phyloP scores from a whole-genome alignment of 2,113 vertebrate genomes.

The Serinus canaria region DNA sequence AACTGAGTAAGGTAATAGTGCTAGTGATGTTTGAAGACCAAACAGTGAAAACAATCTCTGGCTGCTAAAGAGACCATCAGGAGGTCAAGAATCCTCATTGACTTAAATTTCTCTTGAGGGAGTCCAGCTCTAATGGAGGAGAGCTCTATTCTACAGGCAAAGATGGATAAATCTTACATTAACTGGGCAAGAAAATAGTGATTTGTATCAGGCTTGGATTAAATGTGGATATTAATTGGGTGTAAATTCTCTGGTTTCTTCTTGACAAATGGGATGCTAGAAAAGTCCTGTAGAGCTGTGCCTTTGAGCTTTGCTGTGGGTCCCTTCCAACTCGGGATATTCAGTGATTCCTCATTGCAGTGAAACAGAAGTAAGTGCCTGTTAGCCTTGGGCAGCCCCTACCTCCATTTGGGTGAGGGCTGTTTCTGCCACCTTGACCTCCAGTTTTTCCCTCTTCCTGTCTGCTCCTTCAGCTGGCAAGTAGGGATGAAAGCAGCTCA shows the following conservation, averaged over 20 bases:
- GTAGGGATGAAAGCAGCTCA: neutral
- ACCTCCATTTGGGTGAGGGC: neutral
- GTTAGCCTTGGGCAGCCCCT: neutral
- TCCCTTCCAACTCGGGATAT: neutral
- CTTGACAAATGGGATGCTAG: neutral
- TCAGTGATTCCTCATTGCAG: neutral
- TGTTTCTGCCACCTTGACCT: neutral
- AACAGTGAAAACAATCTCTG: neutral
- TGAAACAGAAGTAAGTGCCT: neutral
- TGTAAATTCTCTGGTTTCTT: neutral
- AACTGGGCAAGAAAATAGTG: neutral
- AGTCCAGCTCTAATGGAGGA: neutral
- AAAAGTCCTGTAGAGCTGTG: neutral
- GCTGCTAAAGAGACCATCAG: neutral
- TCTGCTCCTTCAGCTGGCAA: neutral
- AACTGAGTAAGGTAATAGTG: neutral
- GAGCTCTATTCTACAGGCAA: neutral
- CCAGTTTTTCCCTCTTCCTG: neutral
- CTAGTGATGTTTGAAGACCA: neutral
- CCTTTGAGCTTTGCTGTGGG: neutral
- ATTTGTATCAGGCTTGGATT: neutral
- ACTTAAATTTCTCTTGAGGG: neutral
- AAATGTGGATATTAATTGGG: neutral
- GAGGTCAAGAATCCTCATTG: neutral
- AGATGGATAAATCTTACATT: neutral